Conservation (phyloP, 2,113 vertebrate species). For the rabbit (Oryctolagus cuniculus) region DNA sequence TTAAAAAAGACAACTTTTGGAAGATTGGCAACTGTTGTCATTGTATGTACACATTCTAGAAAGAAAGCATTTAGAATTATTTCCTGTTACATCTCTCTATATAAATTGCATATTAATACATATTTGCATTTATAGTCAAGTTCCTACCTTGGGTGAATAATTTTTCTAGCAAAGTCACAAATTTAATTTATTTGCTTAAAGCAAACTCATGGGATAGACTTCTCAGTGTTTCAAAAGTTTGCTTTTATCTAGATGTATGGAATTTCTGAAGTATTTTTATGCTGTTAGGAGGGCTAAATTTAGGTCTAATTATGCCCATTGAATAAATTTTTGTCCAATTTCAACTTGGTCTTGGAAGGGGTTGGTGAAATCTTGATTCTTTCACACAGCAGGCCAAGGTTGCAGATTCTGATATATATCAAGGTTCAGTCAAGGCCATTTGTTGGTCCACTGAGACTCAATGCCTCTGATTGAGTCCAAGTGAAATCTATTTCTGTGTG, state of each 20-base stretch:
- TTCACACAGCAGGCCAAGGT: neutral
- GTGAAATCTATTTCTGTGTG: conserved; percentile 4
- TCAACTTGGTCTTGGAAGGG: neutral
- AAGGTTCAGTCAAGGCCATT: neutral
- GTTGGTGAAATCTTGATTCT: neutral
- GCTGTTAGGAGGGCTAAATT: neutral
- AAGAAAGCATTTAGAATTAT: conserved; percentile 1
- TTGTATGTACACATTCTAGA: neutral
- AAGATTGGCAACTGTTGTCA: neutral
- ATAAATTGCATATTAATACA: too few species aligned
- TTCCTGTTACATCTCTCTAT: neutral
- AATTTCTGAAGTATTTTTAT: neutral
- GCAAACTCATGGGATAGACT: neutral
- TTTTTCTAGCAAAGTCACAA: conserved; percentile 13
- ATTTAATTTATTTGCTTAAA: neutral
- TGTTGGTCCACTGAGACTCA: neutral
- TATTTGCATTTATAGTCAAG: neutral
- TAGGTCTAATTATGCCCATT: neutral
- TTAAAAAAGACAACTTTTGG: neutral
- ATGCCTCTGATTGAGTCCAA: neutral
- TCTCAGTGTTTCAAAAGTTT: neutral
- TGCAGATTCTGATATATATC: neutral
- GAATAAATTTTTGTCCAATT: neutral
- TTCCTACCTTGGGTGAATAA: neutral
- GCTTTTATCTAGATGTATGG: neutral